A percentile compares a stretch with the other conserved stretches of the same genome.
These are phyloP conservation scores for Gracilinanus agilis DNA, from an alignment of 2,113 vertebrate species.

Conservation along the genomic window DNA sequence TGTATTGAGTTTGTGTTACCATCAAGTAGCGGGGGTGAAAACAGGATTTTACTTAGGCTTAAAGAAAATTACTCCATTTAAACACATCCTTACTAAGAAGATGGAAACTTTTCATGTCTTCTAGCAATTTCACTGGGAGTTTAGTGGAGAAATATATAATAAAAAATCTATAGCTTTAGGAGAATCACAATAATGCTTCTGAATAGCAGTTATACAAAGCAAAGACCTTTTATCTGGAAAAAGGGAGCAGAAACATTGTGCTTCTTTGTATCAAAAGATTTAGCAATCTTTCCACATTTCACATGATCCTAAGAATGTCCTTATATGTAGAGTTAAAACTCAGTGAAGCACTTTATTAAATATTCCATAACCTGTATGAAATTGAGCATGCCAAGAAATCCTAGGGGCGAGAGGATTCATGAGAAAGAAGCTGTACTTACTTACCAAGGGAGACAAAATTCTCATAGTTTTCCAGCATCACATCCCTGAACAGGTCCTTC, in stretches of 20 bases:
- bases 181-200: neutral
- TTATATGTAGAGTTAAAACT: neutral
- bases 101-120: neutral
- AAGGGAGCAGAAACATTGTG: neutral
- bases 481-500: neutral
- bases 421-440: neutral
- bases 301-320: neutral
- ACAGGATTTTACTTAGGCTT: neutral
- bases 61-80: neutral
- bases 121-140: neutral
- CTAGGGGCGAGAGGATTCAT: neutral
- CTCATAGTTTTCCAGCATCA: conserved; percentile 56
- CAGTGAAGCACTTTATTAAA: neutral
- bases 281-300: neutral
- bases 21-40: neutral
- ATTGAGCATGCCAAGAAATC: conserved; percentile 4
- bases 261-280: neutral
- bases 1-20: neutral
- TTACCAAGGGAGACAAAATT: conserved; percentile 50
- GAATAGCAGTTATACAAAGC: neutral
- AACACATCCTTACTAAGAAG: neutral
- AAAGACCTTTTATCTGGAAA: neutral
- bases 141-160: neutral
- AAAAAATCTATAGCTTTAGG: neutral
- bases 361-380: neutral